phyloP scores from a whole-genome alignment of 2,113 vertebrate species.

The Urocolius indicus region DNA sequence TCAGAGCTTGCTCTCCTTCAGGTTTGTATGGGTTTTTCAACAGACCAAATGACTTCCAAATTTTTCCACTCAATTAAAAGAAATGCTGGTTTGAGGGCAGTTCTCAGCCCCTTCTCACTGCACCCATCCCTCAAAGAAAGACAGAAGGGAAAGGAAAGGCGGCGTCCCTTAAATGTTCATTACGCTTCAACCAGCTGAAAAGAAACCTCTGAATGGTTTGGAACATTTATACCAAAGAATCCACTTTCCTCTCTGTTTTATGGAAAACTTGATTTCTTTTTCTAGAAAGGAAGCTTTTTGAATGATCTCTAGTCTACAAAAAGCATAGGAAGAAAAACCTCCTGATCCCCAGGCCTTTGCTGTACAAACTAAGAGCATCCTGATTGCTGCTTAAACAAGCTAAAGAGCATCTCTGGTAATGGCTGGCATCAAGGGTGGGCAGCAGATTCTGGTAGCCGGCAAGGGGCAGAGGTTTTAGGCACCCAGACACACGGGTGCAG shows the following conservation, averaged over 20 bases:
- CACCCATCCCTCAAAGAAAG: background rate
- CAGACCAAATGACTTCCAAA: background rate
- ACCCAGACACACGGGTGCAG: background rate
- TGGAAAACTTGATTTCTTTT: background rate
- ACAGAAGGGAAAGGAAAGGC: background rate
- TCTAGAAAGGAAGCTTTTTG: background rate
- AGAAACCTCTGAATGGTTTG: background rate
- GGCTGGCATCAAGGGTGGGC: background rate
- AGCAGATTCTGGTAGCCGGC: background rate
- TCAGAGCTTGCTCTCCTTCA: slow-evolving; percentile 21
- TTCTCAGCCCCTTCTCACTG: background rate
- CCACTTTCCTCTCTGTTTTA: background rate
- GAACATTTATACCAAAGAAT: background rate
- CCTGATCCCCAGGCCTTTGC: background rate
- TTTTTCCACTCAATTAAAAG: slow-evolving; percentile 24
- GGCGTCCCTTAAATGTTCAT: slow-evolving; percentile 1
- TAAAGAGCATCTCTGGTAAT: background rate
- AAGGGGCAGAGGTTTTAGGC: background rate
- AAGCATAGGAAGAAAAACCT: background rate
- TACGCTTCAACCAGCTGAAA: background rate
- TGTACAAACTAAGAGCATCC: background rate
- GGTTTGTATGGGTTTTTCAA: background rate
- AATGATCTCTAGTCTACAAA: background rate
- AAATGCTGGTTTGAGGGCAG: background rate
- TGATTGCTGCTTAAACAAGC: background rate